These are phyloP conservation scores for Hypena proboscidalis DNA, from an alignment of 2,888 invertebrate genomes.

Conservation along the genomic window DNA sequence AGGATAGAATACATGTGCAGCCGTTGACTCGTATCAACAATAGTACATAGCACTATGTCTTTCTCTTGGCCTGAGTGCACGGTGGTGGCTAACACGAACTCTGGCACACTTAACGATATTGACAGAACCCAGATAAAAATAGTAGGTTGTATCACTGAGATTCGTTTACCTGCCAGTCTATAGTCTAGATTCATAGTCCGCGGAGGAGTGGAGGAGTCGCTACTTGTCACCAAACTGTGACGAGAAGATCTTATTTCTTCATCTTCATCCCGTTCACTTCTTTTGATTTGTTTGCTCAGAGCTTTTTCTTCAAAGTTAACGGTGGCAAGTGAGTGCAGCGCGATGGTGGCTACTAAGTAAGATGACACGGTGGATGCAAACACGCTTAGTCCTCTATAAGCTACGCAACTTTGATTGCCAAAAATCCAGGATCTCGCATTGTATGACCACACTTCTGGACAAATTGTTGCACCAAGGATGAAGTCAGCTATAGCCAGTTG, in stretches of 20 bases:
- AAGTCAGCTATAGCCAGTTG: slow-evolving; percentile 84
- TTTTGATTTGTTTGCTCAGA: slow-evolving; percentile 61
- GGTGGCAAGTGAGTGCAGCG: slow-evolving; percentile 85
- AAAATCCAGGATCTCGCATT: slow-evolving; percentile 82
- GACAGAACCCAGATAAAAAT: slow-evolving; percentile 86
- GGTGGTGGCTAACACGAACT: slow-evolving; percentile 82
- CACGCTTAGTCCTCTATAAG: slow-evolving; percentile 83
- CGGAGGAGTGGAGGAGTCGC: slow-evolving; percentile 76
- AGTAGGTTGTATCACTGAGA: slow-evolving; percentile 82
- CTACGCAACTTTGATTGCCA: slow-evolving; percentile 76
- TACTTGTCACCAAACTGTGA: slow-evolving; percentile 78
- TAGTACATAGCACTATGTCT: slow-evolving; percentile 74
- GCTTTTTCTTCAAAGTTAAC: slow-evolving; percentile 79
- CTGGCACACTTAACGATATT: slow-evolving; percentile 85
- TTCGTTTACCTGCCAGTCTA: slow-evolving; percentile 65
- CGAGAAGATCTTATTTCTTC: slow-evolving; percentile 78
- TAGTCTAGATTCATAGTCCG: slow-evolving; percentile 85
- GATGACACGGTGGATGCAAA: slow-evolving; percentile 83
- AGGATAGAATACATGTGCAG: slow-evolving; percentile 72
- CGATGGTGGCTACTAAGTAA: slow-evolving; percentile 83
- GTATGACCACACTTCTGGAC: slow-evolving; percentile 82
- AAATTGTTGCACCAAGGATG: slow-evolving; percentile 69
- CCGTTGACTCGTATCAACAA: slow-evolving; percentile 80
- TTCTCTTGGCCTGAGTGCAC: slow-evolving; percentile 65
- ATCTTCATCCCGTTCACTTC: slow-evolving; percentile 63